Evolutionary conservation across 2,888 invertebrate genomes (phyloP), one percentile per base, ranked within the genome.

Genomic region (Helicoverpa assulta): DNA sequence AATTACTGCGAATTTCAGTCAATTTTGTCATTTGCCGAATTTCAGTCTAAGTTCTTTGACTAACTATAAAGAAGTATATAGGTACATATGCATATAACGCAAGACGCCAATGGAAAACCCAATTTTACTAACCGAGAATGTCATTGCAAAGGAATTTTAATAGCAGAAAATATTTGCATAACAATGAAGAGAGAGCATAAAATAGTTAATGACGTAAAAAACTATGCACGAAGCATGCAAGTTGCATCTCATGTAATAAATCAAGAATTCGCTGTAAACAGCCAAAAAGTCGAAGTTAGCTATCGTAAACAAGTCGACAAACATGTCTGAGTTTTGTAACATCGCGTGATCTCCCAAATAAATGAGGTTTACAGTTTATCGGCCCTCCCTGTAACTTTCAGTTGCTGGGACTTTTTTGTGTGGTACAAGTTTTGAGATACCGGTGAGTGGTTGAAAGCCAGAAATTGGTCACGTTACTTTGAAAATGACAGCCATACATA

Each of bases 281-380:
- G n/a, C 37, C 21, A 33, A 57, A 76, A 62, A 43, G 51, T 55
- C 37, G 18, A 56, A 67, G 53, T 54, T 26, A 57, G 64, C 50
- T 52, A 29, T 67, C 19, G 67, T 61, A 80, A 85, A 85, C 86
- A 84, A 81, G 81, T 85, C 81, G 78, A 85, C 84, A 87, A 88
- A 87, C 88, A 87, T 80, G 85, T 82, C 82, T 68, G 81, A 67
- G 81, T 80, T 78, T 70, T 83, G 83, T 82, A 87, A 86, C 89
- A 92, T 94, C 93, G 94, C 94, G 94, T 94, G 94, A 90, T 92
- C 88, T 91, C 78, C 90, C 84, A 86, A 91, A 93, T 91, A 91
- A 90, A 84, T 83, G 83, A 84, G 85, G 82, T 84, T 80, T 81
- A 84, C 88, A 85, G 90, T 90, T 91, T 93, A 92, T 91, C 88